Base-by-base conservation (phyloP, 2,113 vertebrate genomes). In the Ploceus nigricollis region DNA sequence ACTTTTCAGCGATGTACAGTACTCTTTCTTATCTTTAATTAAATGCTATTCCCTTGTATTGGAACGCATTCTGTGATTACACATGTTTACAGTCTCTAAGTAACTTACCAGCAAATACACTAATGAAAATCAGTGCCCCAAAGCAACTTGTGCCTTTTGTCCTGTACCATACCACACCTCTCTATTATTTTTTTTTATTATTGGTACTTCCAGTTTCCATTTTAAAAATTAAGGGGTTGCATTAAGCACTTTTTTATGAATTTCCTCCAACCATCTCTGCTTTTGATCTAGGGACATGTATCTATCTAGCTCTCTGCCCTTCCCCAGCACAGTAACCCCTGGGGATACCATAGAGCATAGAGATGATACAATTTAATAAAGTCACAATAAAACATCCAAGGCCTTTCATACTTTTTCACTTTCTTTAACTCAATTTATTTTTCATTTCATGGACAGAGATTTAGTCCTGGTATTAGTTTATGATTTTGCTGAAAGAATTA, bases 401-500 rank as follows among this genome's bases (percentile, higher is more conserved):
- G 98, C 97, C 98, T 97, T 96, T 97, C 97, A 97, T 98, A 97
- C 97, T 98, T 98, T 96, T 93, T 97, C 97, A 97, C 97, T 98
- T 97, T 97, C 98, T 98, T 98, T 98, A 98, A 98, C 98, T 98
- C 96, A 98, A 98, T 99, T 99, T 98, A 98, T 98, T 98, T 99
- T 98, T 98, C 98, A 98, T 98, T 98, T 98, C 97, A 98, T 98
- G 98, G 98, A 98, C 98, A 98, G 98, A 98, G 97, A 98, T 98
- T 98, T 98, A 98, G 98, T 98, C 98, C 76, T 97, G 97, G 98
- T 98, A 98, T 98, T 98, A 98, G 98, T 98, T 98, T 98, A 98
- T 97, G 98, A 98, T 98, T 98, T 98, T 97, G 97, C 98, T 98
- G 97, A 98, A 98, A 98, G 98, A 98, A 98, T 98, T 98, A 98